phyloP scores from a whole-genome alignment of 2,888 invertebrate species.

The Tetrapedia diversipes region DNA sequence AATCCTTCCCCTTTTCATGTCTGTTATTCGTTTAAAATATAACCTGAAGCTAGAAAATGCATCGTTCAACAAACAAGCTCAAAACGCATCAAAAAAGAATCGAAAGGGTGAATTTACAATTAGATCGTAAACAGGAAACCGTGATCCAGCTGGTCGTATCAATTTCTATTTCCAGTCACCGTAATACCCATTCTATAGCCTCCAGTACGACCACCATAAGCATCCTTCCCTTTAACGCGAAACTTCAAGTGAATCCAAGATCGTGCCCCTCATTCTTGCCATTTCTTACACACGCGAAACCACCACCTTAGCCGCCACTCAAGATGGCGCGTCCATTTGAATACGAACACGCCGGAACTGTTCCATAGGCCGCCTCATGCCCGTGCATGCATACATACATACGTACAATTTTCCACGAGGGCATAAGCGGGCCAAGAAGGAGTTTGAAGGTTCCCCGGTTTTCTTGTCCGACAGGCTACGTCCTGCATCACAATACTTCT shows the following conservation, averaged over 20 bases:
- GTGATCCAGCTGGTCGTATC: no score
- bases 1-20: no score
- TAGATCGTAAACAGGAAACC: no score
- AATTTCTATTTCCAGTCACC: no score
- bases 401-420: slow-evolving; percentile 54
- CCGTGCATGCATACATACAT: no score
- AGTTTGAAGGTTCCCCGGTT: slow-evolving; percentile 67
- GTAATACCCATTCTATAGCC: no score
- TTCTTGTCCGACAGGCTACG: slow-evolving; percentile 71
- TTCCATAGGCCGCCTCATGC: slow-evolving; percentile 1
- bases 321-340: slow-evolving; percentile 26
- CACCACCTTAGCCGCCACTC: slow-evolving; percentile 2
- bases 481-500: slow-evolving; percentile 77
- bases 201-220: no score
- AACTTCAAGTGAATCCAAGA: slow-evolving; percentile 9
- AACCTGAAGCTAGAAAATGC: no score
- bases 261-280: slow-evolving; percentile 1
- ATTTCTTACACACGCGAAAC: slow-evolving; percentile 9
- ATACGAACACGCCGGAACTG: slow-evolving; percentile 19
- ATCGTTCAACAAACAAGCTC: no score
- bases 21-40: no score
- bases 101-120: no score
- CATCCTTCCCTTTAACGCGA: background rate
- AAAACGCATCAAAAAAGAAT: no score
- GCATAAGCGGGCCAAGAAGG: slow-evolving; percentile 52